Percentiles rank a stretch among this genome's conserved stretches.
phyloP scores from a whole-genome alignment of 1,140 invertebrate species.

The Formica selysi region DNA sequence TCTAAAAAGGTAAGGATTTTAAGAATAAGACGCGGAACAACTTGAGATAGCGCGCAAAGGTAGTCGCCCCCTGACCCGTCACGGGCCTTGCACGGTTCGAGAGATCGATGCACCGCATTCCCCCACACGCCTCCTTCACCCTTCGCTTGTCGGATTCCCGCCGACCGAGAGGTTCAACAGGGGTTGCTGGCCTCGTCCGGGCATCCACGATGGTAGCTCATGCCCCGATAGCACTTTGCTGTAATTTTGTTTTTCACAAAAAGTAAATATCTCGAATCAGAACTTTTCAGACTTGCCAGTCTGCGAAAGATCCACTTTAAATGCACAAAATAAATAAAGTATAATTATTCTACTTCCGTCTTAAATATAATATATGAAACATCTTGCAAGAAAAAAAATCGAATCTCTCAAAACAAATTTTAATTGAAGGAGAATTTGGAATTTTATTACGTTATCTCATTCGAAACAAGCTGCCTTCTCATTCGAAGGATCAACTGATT shows the following conservation, averaged over 20 bases:
- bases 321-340: neutral
- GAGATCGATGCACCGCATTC: conserved; percentile 83
- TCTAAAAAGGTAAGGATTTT: neutral
- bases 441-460: neutral
- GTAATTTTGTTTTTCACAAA: neutral
- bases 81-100: conserved; percentile 81
- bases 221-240: conserved; percentile 56
- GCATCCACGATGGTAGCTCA: conserved; percentile 69
- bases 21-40: conserved; percentile 70
- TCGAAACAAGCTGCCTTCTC: neutral
- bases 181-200: conserved; percentile 85
- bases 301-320: neutral
- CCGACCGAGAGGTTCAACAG: conserved; percentile 81
- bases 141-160: conserved; percentile 68
- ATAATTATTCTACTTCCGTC: neutral
- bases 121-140: conserved; percentile 69
- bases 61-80: conserved; percentile 83
- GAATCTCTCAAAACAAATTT: neutral
- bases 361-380: neutral
- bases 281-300: neutral
- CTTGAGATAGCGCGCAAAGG: conserved; percentile 77
- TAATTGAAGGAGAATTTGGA: neutral
- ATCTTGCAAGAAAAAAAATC: neutral
- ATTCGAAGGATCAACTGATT: conserved; percentile 11
- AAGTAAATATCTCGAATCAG: neutral